Evolutionary conservation across 2,797 vertebrate genomes (phyloP).

Genomic region (Melanotaenia boesemani): DNA sequence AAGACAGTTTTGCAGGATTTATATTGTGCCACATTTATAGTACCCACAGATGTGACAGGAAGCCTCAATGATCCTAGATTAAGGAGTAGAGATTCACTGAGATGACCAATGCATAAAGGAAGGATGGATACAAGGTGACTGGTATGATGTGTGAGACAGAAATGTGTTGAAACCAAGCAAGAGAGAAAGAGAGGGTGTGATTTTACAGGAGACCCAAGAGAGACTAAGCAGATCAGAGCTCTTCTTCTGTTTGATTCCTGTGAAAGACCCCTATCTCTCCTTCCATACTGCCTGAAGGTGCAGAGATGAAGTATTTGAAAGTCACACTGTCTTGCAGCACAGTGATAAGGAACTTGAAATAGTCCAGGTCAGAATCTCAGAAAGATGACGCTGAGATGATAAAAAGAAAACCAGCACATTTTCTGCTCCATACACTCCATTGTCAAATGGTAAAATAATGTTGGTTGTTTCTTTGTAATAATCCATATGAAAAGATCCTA

Average conservation of each 20-base stretch:
- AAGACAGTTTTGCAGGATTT: slow-evolving; percentile 26
- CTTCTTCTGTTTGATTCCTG: slow-evolving; percentile 30
- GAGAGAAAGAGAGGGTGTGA: slow-evolving; percentile 25
- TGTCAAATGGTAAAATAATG: no score
- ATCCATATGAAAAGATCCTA: no score
- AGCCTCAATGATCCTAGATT: slow-evolving; percentile 65
- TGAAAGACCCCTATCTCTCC: background rate
- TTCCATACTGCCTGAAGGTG: slow-evolving; percentile 10
- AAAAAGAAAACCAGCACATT: no score
- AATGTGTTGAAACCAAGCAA: slow-evolving; percentile 15
- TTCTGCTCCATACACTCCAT: no score
- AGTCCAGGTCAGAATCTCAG: no score
- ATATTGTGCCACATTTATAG: slow-evolving; percentile 37
- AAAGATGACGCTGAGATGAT: no score
- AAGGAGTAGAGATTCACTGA: slow-evolving; percentile 52
- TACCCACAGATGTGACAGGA: slow-evolving; percentile 51
- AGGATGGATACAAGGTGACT: slow-evolving; percentile 9
- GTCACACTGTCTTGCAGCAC: background rate
- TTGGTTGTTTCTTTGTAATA: no score
- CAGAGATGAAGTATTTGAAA: background rate
- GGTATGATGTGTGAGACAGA: slow-evolving; percentile 21
- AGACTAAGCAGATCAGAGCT: slow-evolving; percentile 24
- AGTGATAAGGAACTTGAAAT: slow-evolving; percentile 9
- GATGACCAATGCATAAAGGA: slow-evolving; percentile 50
- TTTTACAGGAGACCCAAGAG: slow-evolving; percentile 17